These are phyloP conservation scores for Drosophila watanabei DNA, from an alignment of 1,140 invertebrate species.

Conservation along the genomic window DNA sequence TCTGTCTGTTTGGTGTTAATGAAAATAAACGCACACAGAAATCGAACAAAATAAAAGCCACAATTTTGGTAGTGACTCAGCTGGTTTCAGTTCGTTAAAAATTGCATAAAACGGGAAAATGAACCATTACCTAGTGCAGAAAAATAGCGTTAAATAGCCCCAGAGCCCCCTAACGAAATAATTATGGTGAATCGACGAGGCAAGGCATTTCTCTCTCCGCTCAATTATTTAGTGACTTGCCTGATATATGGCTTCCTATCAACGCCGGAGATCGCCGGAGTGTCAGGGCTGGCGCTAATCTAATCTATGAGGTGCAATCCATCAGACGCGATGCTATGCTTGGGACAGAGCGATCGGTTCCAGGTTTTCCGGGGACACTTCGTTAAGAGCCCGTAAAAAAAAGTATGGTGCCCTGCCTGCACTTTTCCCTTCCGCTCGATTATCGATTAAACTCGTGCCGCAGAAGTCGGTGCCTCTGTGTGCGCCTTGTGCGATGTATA, in stretches of 20 bases:
- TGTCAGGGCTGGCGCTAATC: constrained; percentile 48
- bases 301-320: constrained; percentile 46
- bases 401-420: neutral
- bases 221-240: constrained; percentile 19
- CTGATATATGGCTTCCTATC: constrained; percentile 44
- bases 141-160: constrained; percentile 14
- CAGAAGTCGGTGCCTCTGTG: constrained; percentile 3
- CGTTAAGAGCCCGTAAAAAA: neutral
- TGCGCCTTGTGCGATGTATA: constrained; percentile 12
- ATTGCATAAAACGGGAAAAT: constrained; percentile 30
- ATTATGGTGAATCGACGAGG: constrained; percentile 4
- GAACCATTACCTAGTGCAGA: constrained; percentile 17
- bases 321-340: constrained; percentile 19
- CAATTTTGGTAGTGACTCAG: constrained; percentile 52
- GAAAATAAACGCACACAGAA: constrained; percentile 51
- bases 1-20: constrained; percentile 58
- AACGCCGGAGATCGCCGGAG: constrained; percentile 35
- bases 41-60: constrained; percentile 14
- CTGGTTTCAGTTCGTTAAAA: constrained; percentile 32
- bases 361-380: constrained; percentile 17
- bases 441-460: constrained; percentile 53
- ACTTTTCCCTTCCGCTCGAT: constrained; percentile 24
- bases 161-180: constrained; percentile 3
- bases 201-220: constrained; percentile 5
- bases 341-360: constrained; percentile 29